Evolutionary conservation across 2,113 vertebrate species (phyloP).

Genomic region (Sander vitreus): DNA sequence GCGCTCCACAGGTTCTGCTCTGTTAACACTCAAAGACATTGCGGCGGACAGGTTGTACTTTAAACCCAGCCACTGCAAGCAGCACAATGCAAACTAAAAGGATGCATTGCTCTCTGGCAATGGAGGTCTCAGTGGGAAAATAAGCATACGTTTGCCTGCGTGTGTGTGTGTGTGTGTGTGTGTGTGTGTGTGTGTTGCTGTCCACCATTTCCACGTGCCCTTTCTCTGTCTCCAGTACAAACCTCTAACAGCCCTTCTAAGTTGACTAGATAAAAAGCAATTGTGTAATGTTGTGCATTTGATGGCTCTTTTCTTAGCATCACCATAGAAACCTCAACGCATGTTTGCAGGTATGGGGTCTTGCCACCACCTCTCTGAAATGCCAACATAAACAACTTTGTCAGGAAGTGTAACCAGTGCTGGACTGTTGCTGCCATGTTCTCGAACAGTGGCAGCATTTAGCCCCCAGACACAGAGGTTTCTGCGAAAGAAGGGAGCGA

Average conservation of each 20-base stretch:
- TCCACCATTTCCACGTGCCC: slow-evolving; percentile 53
- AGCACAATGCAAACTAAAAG: slow-evolving; percentile 32
- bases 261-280: slow-evolving; percentile 37
- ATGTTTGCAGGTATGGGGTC: background rate
- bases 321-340: slow-evolving; percentile 53
- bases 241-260: slow-evolving; percentile 22
- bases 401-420: slow-evolving; percentile 16
- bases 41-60: background rate
- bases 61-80: slow-evolving; percentile 18
- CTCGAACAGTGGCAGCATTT: slow-evolving; percentile 21
- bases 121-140: slow-evolving; percentile 47
- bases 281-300: slow-evolving; percentile 31
- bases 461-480: slow-evolving; percentile 26
- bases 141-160: slow-evolving; percentile 42
- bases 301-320: slow-evolving; percentile 33
- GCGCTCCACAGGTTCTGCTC: slow-evolving; percentile 37
- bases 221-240: slow-evolving; percentile 24
- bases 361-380: background rate
- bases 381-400: slow-evolving; percentile 1
- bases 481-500: slow-evolving; percentile 1
- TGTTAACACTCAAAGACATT: slow-evolving; percentile 34
- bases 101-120: slow-evolving; percentile 41
- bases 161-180: no score
- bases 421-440: slow-evolving; percentile 32
- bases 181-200: slow-evolving; percentile 39